Conservation (phyloP, 2,888 invertebrate genomes). For the Tipula confusa region DNA sequence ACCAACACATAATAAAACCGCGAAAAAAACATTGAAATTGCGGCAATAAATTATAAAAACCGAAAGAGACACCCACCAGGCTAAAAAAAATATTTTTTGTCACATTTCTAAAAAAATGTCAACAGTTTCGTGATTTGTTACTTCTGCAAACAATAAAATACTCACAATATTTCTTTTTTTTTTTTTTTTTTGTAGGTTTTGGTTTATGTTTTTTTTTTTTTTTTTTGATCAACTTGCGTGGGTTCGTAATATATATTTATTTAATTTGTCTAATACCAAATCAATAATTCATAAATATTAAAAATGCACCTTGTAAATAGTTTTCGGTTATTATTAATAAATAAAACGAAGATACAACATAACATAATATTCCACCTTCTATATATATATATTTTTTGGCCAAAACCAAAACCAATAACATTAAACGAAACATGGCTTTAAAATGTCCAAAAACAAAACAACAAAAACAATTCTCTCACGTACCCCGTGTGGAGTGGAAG, state of each 20-base stretch:
- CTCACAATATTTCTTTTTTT: background rate
- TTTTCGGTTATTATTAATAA: background rate
- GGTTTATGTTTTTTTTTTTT: background rate
- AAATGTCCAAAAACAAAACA: background rate
- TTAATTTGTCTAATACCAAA: background rate
- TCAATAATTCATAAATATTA: background rate
- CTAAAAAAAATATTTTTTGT: background rate
- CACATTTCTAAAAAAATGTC: background rate
- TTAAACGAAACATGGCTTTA: slow-evolving; percentile 16
- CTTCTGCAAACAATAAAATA: background rate
- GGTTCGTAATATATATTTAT: background rate
- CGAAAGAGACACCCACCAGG: background rate
- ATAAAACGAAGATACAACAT: background rate
- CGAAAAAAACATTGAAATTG: background rate
- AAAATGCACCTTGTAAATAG: slow-evolving; percentile 21
- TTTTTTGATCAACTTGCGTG: background rate
- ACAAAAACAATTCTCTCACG: background rate
- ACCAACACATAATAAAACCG: background rate
- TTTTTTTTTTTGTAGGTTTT: background rate
- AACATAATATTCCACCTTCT: slow-evolving; percentile 13
- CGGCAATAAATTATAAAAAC: background rate
- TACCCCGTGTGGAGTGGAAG: slow-evolving; percentile 25
- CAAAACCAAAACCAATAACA: background rate
- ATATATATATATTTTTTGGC: no score
- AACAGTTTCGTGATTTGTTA: background rate